phyloP scores from a whole-genome alignment of 2,888 invertebrate genomes.

The Caenorhabditis panamensis region DNA sequence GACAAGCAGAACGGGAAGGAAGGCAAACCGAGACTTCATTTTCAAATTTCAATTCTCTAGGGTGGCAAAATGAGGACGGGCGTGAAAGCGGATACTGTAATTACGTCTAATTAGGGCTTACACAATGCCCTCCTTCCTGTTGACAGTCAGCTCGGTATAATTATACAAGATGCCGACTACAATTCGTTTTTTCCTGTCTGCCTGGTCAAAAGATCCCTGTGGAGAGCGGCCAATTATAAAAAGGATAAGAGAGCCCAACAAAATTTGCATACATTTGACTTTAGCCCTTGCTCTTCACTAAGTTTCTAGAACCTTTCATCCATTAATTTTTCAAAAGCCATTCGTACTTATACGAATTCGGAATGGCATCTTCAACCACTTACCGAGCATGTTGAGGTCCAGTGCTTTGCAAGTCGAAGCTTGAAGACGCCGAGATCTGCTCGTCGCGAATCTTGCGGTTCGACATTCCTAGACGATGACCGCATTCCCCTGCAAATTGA shows the following conservation, averaged over 20 bases:
- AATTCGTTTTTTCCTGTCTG: not conserved
- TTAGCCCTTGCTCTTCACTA: not conserved
- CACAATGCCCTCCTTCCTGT: constrained; percentile 55
- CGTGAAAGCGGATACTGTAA: constrained; percentile 59
- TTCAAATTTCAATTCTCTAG: constrained; percentile 46
- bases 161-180: constrained; percentile 45
- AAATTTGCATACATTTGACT: constrained; percentile 12
- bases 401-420: constrained; percentile 90
- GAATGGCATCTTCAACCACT: constrained; percentile 46
- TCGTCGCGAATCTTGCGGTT: constrained; percentile 88
- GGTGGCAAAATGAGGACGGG: constrained; percentile 11
- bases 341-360: constrained; percentile 49
- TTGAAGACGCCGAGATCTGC: constrained; percentile 90
- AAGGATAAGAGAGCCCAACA: not conserved
- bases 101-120: constrained; percentile 41
- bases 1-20: too few species aligned
- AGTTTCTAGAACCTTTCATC: constrained; percentile 16
- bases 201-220: not conserved
- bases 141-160: constrained; percentile 53
- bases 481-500: constrained; percentile 77
- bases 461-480: constrained; percentile 88
- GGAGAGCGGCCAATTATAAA: not conserved
- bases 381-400: constrained; percentile 91
- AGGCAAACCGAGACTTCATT: not conserved
- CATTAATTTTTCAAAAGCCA: constrained; percentile 48